These are phyloP conservation scores for Pseudococcus viburni DNA, from an alignment of 2,888 invertebrate species.

Conservation along the genomic window DNA sequence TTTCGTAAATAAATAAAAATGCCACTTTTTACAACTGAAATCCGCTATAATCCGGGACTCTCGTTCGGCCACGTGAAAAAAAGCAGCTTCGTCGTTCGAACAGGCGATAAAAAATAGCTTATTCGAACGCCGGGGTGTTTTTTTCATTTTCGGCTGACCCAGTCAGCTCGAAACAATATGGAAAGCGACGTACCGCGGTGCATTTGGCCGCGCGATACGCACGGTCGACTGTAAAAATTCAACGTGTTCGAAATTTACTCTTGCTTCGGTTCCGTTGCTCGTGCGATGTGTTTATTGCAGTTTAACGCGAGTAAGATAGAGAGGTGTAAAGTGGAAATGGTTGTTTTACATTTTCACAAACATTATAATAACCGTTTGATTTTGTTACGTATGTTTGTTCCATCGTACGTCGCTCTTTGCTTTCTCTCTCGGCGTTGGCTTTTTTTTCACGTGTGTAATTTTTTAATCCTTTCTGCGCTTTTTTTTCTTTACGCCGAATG, in stretches of 20 bases:
- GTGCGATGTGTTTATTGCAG: constrained; percentile 47
- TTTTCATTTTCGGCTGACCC: constrained; percentile 32
- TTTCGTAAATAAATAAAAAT: constrained; percentile 32
- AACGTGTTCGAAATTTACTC: constrained; percentile 45
- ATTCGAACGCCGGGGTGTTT: constrained; percentile 1
- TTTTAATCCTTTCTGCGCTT: constrained; percentile 53
- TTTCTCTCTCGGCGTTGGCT: not conserved
- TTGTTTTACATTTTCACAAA: constrained; percentile 55
- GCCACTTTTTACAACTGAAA: constrained; percentile 43
- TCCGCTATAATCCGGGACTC: not conserved
- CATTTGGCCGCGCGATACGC: constrained; percentile 21
- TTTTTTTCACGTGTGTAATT: constrained; percentile 50
- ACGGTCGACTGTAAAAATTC: constrained; percentile 48
- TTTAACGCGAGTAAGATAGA: constrained; percentile 49
- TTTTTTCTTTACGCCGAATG: constrained; percentile 14
- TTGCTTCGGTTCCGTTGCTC: not conserved
- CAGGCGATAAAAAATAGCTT: constrained; percentile 33
- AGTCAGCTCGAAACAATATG: constrained; percentile 34
- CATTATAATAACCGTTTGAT: constrained; percentile 58
- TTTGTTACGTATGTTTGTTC: constrained; percentile 30
- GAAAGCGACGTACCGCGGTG: not conserved
- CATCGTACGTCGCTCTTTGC: not conserved
- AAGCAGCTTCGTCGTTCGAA: not conserved
- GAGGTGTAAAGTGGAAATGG: constrained; percentile 40
- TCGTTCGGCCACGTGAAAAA: constrained; percentile 8